Percentiles rank a stretch among this genome's conserved stretches.
Evolutionary conservation across 2,888 invertebrate genomes (phyloP).

Genomic region (Hirtodrosophila alboralis): DNA sequence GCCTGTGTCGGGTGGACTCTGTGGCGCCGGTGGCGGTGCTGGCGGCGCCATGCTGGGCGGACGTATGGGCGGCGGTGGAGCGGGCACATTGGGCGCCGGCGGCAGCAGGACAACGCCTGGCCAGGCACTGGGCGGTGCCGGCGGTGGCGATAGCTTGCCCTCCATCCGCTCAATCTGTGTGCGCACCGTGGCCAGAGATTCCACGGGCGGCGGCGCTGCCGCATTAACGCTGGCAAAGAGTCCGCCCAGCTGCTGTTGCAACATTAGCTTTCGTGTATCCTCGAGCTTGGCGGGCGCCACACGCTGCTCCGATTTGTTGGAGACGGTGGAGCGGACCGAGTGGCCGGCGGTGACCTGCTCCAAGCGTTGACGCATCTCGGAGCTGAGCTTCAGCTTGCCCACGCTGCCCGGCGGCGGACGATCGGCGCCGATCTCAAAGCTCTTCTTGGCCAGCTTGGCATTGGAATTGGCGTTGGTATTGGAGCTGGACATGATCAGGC

Average conservation of each 20-base stretch:
- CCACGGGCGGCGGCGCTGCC: slow-evolving; percentile 6
- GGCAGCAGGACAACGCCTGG: slow-evolving; percentile 88
- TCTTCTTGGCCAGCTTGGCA: slow-evolving; percentile 84
- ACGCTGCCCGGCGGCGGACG: slow-evolving; percentile 94
- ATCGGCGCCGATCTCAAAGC: slow-evolving; percentile 92
- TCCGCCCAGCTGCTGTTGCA: slow-evolving; percentile 93
- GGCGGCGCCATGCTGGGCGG: slow-evolving; percentile 85
- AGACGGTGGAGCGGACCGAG: slow-evolving; percentile 91
- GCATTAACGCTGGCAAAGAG: slow-evolving; percentile 70
- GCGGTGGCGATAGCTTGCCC: slow-evolving; percentile 85
- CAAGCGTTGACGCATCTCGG: slow-evolving; percentile 95
- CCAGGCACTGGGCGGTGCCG: slow-evolving; percentile 85
- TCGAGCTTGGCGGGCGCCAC: slow-evolving; percentile 92
- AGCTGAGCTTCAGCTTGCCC: slow-evolving; percentile 94
- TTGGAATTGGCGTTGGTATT: too few relatives aligned
- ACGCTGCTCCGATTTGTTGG: slow-evolving; percentile 89
- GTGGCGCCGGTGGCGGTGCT: slow-evolving; percentile 88
- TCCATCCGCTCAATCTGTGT: slow-evolving; percentile 87
- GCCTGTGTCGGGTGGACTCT: slow-evolving; percentile 84
- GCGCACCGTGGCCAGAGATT: slow-evolving; percentile 82
- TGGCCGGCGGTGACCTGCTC: slow-evolving; percentile 95
- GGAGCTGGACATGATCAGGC: too few relatives aligned
- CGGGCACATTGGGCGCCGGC: slow-evolving; percentile 86
- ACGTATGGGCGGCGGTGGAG: slow-evolving; percentile 86
- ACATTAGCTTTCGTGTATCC: slow-evolving; percentile 92